These are phyloP conservation scores for Aleiodes testaceus DNA, from an alignment of 2,888 invertebrate species.

Conservation along the genomic window DNA sequence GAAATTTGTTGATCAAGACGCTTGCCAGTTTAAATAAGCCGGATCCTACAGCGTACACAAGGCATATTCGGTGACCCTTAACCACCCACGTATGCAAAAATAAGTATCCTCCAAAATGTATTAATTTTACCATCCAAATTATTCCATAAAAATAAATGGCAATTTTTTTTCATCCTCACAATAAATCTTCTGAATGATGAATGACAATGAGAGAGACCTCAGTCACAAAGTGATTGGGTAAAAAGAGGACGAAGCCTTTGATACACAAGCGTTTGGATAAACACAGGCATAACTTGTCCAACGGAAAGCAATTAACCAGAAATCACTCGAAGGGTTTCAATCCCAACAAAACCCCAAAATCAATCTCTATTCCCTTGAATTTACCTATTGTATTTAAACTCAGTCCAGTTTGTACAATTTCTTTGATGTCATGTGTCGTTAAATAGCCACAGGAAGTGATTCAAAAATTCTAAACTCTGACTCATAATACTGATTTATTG, in stretches of 20 bases:
- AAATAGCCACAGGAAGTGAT: conserved; percentile 28
- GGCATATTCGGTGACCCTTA: conserved; percentile 45
- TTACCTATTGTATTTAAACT: conserved; percentile 11
- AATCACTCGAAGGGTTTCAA: conserved; percentile 9
- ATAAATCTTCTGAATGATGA: too few species aligned
- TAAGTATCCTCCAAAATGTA: conserved; percentile 7
- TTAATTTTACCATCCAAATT: conserved; percentile 15
- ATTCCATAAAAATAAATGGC: conserved; percentile 1
- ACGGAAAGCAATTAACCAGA: conserved; percentile 23
- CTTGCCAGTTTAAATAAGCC: conserved; percentile 57
- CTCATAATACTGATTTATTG: conserved; percentile 24
- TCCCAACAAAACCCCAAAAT: neutral
- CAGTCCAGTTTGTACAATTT: conserved; percentile 9
- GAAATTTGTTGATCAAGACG: conserved; percentile 63
- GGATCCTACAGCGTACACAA: conserved; percentile 49
- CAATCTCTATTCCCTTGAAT: conserved; percentile 5
- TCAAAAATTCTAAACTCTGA: conserved; percentile 9
- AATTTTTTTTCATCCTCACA: too few species aligned
- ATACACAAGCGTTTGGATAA: conserved; percentile 25
- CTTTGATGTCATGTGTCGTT: neutral
- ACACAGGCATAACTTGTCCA: conserved; percentile 22
- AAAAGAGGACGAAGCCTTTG: conserved; percentile 4
- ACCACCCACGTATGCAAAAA: conserved; percentile 49
- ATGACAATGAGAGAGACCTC: too few species aligned
- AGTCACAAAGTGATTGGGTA: too few species aligned